phyloP scores from a whole-genome alignment of 2,113 vertebrate genomes.

The Hemicordylus capensis region DNA sequence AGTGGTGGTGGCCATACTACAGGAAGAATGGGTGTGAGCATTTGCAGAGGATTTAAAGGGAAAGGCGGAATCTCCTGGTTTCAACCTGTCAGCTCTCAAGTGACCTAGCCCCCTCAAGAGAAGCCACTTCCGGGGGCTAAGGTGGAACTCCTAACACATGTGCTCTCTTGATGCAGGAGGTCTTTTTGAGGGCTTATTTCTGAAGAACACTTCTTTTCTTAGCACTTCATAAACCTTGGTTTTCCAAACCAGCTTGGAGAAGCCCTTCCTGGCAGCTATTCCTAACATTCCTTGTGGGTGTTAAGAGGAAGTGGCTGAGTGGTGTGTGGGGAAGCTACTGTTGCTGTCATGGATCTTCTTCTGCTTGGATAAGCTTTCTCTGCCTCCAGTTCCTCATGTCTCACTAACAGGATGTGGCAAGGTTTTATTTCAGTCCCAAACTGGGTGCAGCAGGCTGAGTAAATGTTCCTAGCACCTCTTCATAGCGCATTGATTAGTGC shows the following conservation, averaged over 20 bases:
- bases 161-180: background rate
- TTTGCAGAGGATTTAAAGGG: background rate
- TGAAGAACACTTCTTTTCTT: background rate
- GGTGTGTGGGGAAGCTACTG: slow-evolving; percentile 3
- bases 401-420: slow-evolving; percentile 40
- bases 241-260: slow-evolving; percentile 15
- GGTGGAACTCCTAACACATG: background rate
- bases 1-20: no score
- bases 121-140: background rate
- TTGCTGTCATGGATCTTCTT: background rate
- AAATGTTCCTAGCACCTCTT: background rate
- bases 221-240: background rate
- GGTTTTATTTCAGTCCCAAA: slow-evolving; percentile 10
- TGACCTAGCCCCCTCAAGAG: background rate
- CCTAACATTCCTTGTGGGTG: slow-evolving; percentile 28
- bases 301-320: slow-evolving; percentile 15
- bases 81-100: background rate
- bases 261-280: slow-evolving; percentile 26
- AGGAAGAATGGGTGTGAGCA: background rate
- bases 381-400: slow-evolving; percentile 16
- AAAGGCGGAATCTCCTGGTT: background rate
- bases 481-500: background rate
- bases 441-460: background rate
- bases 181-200: no score
- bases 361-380: slow-evolving; percentile 6